phyloP scores from a whole-genome alignment of 2,797 vertebrate genomes.

The Cossypha niveicapilla region DNA sequence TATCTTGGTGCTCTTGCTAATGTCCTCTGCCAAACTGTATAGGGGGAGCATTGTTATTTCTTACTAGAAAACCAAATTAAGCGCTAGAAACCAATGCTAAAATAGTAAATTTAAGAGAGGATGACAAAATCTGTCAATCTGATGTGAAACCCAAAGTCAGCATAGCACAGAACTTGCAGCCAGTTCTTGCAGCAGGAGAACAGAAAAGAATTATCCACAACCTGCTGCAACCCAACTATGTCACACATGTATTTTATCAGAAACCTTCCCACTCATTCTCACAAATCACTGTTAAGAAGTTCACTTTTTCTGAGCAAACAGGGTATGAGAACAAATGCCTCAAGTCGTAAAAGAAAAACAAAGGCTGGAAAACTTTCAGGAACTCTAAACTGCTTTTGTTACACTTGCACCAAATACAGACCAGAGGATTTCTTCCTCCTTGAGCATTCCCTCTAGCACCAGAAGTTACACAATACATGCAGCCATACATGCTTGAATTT shows the following conservation, averaged over 20 bases:
- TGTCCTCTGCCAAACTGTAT: neutral
- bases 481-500: neutral
- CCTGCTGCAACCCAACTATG: neutral
- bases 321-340: neutral
- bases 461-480: neutral
- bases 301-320: neutral
- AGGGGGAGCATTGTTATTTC: accelerated
- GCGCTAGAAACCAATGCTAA: neutral
- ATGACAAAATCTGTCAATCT: neutral
- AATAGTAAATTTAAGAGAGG: neutral
- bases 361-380: neutral
- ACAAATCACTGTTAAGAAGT: neutral
- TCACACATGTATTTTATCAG: neutral
- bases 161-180: neutral
- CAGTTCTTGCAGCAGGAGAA: neutral
- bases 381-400: neutral
- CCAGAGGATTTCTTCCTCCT: neutral
- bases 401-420: neutral
- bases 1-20: neutral
- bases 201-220: neutral
- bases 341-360: constrained; percentile 6
- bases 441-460: neutral
- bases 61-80: neutral
- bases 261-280: neutral
- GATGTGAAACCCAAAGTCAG: neutral